Conservation (phyloP, 1,140 invertebrate genomes). For the Meloidogyne floridensis region DNA sequence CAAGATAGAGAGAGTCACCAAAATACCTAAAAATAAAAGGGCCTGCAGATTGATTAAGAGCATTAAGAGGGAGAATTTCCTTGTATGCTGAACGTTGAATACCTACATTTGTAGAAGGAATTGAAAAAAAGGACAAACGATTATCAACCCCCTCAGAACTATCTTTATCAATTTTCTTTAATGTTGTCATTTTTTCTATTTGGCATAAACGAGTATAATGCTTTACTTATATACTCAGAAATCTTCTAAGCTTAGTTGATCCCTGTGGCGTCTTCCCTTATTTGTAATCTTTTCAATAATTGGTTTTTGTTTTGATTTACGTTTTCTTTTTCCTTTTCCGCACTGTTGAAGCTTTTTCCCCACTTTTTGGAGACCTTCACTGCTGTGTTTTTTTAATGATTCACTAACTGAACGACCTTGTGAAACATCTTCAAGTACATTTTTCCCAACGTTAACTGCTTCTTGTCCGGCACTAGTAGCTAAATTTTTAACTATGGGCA, state of each 20-base stretch:
- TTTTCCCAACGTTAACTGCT: background rate
- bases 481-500: slow-evolving; percentile 8
- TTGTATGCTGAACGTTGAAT: background rate
- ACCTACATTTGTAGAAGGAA: slow-evolving; percentile 16
- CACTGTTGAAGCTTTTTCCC: slow-evolving; percentile 2
- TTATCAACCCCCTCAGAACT: slow-evolving; percentile 10
- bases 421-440: background rate
- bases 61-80: slow-evolving; percentile 9
- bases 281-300: too few species aligned
- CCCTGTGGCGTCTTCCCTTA: background rate
- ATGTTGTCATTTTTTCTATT: background rate
- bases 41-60: background rate
- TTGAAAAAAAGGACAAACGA: background rate
- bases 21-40: slow-evolving; percentile 11
- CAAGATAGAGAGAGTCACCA: slow-evolving; percentile 1
- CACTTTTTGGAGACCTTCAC: background rate
- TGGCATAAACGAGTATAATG: too few species aligned
- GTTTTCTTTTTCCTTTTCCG: slow-evolving; percentile 4
- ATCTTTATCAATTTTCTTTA: slow-evolving; percentile 26
- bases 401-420: background rate
- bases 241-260: background rate
- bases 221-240: slow-evolving; percentile 18
- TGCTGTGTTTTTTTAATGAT: background rate
- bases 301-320: background rate
- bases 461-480: background rate